Conservation (phyloP, 2,113 vertebrate genomes). For the Pelodiscus sinensis region DNA sequence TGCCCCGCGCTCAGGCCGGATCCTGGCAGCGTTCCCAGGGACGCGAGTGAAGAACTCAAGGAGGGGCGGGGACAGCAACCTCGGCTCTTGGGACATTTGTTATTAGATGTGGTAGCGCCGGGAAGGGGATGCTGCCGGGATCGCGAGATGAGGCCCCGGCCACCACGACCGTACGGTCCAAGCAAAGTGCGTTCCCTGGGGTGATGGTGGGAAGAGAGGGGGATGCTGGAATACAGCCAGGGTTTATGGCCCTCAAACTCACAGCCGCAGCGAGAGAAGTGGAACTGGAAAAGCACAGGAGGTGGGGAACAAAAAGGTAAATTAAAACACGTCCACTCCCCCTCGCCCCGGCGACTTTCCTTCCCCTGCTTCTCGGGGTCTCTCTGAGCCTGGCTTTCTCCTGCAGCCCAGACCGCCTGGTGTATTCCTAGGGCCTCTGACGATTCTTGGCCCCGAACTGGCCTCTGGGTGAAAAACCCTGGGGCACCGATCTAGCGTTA, state of each 20-base stretch:
- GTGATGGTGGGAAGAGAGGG: background rate
- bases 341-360: background rate
- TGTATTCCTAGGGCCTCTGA: background rate
- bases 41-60: background rate
- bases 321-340: background rate
- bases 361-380: background rate
- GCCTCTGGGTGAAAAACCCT: background rate
- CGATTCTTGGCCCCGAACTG: background rate
- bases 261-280: background rate
- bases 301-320: background rate
- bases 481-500: background rate
- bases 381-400: background rate
- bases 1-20: background rate
- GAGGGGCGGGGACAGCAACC: background rate
- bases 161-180: background rate
- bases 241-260: background rate
- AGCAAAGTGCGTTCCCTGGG: background rate
- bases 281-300: background rate
- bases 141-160: background rate
- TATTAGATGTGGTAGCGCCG: background rate
- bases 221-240: background rate
- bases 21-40: background rate
- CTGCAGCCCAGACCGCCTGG: background rate
- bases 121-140: background rate
- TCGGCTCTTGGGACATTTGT: background rate